A percentile compares a stretch with the other conserved stretches of the same genome.
These are phyloP conservation scores for Steinernema khuongi DNA, from an alignment of 1,140 invertebrate genomes.

Conservation along the genomic window DNA sequence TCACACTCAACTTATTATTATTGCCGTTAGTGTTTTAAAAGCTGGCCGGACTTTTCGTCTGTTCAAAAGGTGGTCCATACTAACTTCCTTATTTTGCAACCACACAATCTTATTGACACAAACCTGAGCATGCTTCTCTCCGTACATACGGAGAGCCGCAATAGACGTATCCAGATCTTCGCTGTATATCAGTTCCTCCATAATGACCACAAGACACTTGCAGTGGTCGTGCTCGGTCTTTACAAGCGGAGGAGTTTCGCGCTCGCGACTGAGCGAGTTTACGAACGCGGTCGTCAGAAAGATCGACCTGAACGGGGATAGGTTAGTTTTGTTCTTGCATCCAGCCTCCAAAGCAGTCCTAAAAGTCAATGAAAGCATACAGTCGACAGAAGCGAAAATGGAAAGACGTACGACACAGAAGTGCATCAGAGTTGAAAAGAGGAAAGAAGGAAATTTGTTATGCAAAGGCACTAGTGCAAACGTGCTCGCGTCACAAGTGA, in stretches of 20 bases:
- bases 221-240: conserved; percentile 40
- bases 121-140: conserved; percentile 41
- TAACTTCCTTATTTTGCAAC: not conserved
- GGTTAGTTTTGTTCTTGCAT: not conserved
- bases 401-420: not conserved
- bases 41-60: too few species aligned
- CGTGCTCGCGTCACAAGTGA: too few species aligned
- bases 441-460: too few species aligned
- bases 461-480: too few species aligned
- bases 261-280: conserved; percentile 32
- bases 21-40: too few species aligned
- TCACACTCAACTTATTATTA: too few species aligned
- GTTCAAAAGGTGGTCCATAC: too few species aligned
- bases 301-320: conserved; percentile 28
- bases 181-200: conserved; percentile 27
- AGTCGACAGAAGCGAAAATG: not conserved
- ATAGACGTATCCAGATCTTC: conserved; percentile 26
- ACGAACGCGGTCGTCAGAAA: conserved; percentile 40
- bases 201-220: conserved; percentile 37
- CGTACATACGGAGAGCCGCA: conserved; percentile 26
- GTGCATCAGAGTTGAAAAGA: not conserved
- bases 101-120: not conserved
- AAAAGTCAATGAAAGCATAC: not conserved
- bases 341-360: not conserved
- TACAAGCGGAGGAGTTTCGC: conserved; percentile 30